Evolutionary conservation across 2,888 invertebrate genomes (phyloP).

Genomic region (Pharmacophagus antenor): DNA sequence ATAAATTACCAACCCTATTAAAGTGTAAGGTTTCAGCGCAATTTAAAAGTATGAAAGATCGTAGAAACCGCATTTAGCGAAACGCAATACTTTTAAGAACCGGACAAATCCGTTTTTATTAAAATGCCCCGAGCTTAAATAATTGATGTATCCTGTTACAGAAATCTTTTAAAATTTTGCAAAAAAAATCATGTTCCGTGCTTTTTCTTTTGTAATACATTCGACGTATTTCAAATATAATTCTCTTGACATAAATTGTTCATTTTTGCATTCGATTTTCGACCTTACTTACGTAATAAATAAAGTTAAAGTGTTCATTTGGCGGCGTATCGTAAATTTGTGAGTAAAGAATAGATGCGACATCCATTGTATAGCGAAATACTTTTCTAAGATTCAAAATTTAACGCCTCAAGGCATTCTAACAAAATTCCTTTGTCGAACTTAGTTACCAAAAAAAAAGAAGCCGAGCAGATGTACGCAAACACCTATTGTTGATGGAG

Average conservation of each 20-base stretch:
- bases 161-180: slow-evolving; percentile 33
- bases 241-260: not conserved
- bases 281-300: not conserved
- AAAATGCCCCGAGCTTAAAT: slow-evolving; percentile 37
- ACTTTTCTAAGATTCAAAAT: slow-evolving; percentile 54
- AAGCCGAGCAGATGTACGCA: slow-evolving; percentile 57
- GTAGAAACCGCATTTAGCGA: slow-evolving; percentile 29
- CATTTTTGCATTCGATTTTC: slow-evolving; percentile 1
- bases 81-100: slow-evolving; percentile 35
- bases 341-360: slow-evolving; percentile 42
- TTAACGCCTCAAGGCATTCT: slow-evolving; percentile 60
- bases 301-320: not conserved
- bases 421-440: slow-evolving; percentile 45
- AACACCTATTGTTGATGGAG: slow-evolving; percentile 52
- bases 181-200: slow-evolving; percentile 29
- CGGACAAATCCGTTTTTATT: slow-evolving; percentile 34
- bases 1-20: slow-evolving; percentile 33
- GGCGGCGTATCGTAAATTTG: slow-evolving; percentile 16
- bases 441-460: slow-evolving; percentile 45
- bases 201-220: slow-evolving; percentile 30
- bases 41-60: slow-evolving; percentile 38
- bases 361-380: slow-evolving; percentile 44
- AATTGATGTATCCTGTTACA: slow-evolving; percentile 51
- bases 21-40: slow-evolving; percentile 38
- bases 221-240: slow-evolving; percentile 31